Conservation (phyloP, 1,140 invertebrate species). For the Drosophila orena region DNA sequence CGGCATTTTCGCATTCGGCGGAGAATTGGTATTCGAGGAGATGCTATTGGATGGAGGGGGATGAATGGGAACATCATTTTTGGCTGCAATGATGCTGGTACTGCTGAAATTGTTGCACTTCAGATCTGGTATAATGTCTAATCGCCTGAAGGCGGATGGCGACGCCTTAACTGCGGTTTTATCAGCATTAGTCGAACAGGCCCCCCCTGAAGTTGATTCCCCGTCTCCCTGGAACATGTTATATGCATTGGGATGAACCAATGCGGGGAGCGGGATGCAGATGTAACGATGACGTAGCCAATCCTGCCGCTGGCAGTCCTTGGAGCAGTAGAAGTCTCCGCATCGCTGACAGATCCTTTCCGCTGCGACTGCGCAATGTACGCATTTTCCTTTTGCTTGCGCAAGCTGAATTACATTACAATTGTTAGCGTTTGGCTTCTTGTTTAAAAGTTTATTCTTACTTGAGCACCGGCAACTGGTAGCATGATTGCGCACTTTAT, state of each 20-base stretch:
- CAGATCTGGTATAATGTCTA: not conserved
- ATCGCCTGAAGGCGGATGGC: too few relatives aligned
- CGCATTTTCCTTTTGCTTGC: constrained; percentile 40
- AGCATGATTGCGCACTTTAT: not conserved
- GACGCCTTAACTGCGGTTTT: not conserved
- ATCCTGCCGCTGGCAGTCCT: constrained; percentile 51
- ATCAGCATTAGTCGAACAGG: not conserved
- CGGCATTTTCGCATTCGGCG: constrained; percentile 20
- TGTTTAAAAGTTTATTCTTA: too few relatives aligned
- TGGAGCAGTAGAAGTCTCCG: constrained; percentile 69
- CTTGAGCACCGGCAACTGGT: not conserved
- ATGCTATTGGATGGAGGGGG: not conserved
- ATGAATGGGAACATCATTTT: not conserved
- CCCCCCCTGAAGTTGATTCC: not conserved
- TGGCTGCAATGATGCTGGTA: not conserved
- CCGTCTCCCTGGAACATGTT: constrained; percentile 11
- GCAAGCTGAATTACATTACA: not conserved
- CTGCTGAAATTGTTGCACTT: too few relatives aligned
- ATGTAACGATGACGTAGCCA: constrained; percentile 68
- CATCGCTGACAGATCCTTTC: constrained; percentile 56
- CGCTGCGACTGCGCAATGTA: constrained; percentile 28
- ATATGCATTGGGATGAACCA: constrained; percentile 44
- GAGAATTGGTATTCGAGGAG: not conserved
- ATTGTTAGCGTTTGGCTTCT: too few relatives aligned
- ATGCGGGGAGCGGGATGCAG: constrained; percentile 54